Evolutionary conservation across 2,797 vertebrate species (phyloP), one percentile per base, ranked within the genome.

Genomic region (Jordanella pulchra): DNA sequence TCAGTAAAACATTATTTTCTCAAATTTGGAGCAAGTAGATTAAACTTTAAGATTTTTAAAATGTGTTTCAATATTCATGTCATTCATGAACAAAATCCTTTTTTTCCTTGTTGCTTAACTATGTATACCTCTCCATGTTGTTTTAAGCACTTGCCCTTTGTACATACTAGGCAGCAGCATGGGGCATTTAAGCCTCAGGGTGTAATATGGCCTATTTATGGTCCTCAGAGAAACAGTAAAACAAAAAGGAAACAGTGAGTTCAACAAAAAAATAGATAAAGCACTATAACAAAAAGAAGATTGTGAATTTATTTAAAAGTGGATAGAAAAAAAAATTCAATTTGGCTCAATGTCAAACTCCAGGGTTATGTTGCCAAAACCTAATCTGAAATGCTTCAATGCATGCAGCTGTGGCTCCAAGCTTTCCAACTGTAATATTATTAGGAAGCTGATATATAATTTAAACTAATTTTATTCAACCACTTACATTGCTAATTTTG

Each of bases 181-280:
- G 83, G 84, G 78, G 82, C 77, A 72, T 45, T 71, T n/a, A 55
- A 66, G 86, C 91, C 90, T 87, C 55, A 69, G 85, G 87, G 81
- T 79, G 72, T 78, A 80, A 67, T 84, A 76, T 89, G 91, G 80
- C 87, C 91, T 82, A 91, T 84, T 92, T 92, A 76, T 77, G 77
- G 67, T 85, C 67, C 64, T 9, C 87, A 65, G 15, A 56, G 39
- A 60, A 42, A 67, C 56, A 71, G 44, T 32, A 47, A 76, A 83
- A 67, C 72, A 79, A 66, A 66, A 67, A 74, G 44, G 25, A 79
- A 75, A 47, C 63, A 45, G 17, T 63, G 44, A 4, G 55, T 14
- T 47, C 75, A 84, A 76, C 17, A 28, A 69, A 55, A 53, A 60
- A 72, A 75, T 4, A 60, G 3, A 32, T 12, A 66, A 28, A 10